phyloP scores from a whole-genome alignment of 2,113 vertebrate species.

The Neodon shergylaensis region DNA sequence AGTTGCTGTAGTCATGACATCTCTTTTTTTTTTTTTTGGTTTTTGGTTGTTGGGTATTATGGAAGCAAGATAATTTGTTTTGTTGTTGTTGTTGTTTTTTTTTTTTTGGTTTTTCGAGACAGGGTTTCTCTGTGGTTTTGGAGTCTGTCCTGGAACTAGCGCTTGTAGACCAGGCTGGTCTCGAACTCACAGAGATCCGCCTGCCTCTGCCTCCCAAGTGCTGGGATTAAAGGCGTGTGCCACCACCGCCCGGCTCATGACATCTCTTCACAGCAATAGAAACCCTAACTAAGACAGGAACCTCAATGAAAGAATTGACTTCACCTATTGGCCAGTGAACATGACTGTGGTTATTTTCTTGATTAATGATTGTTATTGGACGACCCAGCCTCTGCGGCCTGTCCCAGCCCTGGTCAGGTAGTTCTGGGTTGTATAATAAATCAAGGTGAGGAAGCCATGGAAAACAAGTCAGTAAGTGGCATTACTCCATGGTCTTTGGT shows the following conservation, averaged over 20 bases:
- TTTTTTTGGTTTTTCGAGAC: too few species aligned
- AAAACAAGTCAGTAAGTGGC: background rate
- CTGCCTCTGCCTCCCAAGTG: too few species aligned
- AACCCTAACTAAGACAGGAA: background rate
- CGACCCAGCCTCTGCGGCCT: background rate
- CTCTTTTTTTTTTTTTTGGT: too few species aligned
- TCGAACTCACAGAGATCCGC: too few species aligned
- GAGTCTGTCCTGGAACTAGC: too few species aligned
- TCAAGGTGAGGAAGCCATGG: background rate
- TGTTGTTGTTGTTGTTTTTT: too few species aligned
- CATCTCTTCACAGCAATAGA: background rate
- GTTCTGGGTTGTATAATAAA: background rate
- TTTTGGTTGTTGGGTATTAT: too few species aligned
- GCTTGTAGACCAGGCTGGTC: too few species aligned
- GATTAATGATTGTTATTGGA: background rate
- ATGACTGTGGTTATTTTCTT: background rate
- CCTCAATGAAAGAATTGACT: background rate
- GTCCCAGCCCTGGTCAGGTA: background rate
- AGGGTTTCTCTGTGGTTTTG: too few species aligned
- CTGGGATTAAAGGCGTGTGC: too few species aligned
- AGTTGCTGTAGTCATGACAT: background rate
- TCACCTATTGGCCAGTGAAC: background rate
- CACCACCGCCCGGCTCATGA: too few species aligned
- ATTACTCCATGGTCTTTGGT: background rate
- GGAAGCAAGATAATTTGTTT: too few species aligned